Percentiles rank a stretch among this genome's conserved stretches.
These are phyloP conservation scores for Nerophis lumbriciformis DNA, from an alignment of 2,113 vertebrate species.

Conservation along the genomic window DNA sequence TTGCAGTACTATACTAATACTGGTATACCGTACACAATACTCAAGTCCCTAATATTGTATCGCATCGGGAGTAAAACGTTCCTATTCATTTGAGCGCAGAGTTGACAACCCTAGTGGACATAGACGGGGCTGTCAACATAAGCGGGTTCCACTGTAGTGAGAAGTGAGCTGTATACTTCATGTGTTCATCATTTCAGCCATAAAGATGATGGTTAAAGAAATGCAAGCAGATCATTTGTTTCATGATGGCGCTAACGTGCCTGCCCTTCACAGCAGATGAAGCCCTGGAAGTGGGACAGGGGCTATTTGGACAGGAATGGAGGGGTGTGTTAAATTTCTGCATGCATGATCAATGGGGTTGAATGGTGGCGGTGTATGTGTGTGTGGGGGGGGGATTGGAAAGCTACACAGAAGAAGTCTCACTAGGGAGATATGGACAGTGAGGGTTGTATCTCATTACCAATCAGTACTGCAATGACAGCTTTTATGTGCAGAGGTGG, in stretches of 20 bases:
- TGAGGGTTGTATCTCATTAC: constrained; percentile 61
- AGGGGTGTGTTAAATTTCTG: constrained; percentile 73
- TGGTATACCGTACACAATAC: too few species aligned
- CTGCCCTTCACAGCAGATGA: constrained; percentile 38
- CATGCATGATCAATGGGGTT: constrained; percentile 78
- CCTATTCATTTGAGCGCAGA: too few species aligned
- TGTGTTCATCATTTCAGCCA: neutral
- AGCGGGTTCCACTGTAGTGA: neutral
- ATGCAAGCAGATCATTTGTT: constrained; percentile 23
- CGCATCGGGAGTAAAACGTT: too few species aligned
- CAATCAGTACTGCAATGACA: constrained; percentile 59
- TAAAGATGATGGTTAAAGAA: constrained; percentile 6
- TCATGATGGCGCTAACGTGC: constrained; percentile 29
- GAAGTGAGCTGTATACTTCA: neutral
- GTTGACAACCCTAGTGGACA: too few species aligned
- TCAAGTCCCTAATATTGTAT: too few species aligned
- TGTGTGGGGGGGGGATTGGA: constrained; percentile 14
- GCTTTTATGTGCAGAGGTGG: constrained; percentile 47
- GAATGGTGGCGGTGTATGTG: constrained; percentile 35
- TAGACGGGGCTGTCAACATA: too few species aligned
- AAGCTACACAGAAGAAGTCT: constrained; percentile 41
- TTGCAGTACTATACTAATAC: too few species aligned
- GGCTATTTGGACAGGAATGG: constrained; percentile 66
- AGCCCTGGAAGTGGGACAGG: constrained; percentile 59
- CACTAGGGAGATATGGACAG: constrained; percentile 61